phyloP scores from a whole-genome alignment of 2,888 invertebrate genomes.

The Xanthorhoe spadicearia region DNA sequence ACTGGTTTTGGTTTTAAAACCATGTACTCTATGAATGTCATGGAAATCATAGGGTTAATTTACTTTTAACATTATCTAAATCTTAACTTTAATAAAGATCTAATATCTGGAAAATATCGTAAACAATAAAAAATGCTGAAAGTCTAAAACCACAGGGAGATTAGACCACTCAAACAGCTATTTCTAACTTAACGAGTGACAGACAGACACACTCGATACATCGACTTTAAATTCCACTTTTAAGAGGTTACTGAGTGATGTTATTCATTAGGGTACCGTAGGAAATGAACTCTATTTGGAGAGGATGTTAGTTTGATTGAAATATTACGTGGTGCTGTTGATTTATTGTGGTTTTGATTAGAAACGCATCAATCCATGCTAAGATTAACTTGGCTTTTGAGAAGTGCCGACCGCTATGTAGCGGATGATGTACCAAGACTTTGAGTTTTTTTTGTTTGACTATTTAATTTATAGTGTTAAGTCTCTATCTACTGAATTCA shows the following conservation, averaged over 20 bases:
- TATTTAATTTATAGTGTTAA: too few species aligned
- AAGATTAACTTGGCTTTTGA: background rate
- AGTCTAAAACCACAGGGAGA: conserved; percentile 12
- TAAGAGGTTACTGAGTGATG: conserved; percentile 48
- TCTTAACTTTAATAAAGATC: background rate
- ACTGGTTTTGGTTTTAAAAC: too few species aligned
- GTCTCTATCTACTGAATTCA: too few species aligned
- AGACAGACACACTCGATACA: conserved; percentile 46
- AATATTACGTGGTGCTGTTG: conserved; percentile 36
- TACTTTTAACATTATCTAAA: too few species aligned
- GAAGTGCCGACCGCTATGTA: background rate
- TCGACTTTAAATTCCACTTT: conserved; percentile 48
- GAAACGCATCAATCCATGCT: conserved; percentile 15
- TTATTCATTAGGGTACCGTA: conserved; percentile 45
- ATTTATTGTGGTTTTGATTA: conserved; percentile 36
- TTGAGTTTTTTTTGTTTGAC: too few species aligned
- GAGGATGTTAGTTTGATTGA: conserved; percentile 43
- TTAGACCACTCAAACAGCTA: conserved; percentile 47
- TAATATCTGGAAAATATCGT: background rate
- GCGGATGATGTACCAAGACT: too few species aligned
- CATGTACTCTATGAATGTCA: too few species aligned
- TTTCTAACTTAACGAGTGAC: conserved; percentile 45
- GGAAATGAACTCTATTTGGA: conserved; percentile 46
- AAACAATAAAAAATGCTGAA: background rate
- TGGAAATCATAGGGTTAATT: too few species aligned